Percentiles rank a stretch among this genome's conserved stretches.
Conservation (phyloP, 2,888 invertebrate species). For the Thecophora atra region DNA sequence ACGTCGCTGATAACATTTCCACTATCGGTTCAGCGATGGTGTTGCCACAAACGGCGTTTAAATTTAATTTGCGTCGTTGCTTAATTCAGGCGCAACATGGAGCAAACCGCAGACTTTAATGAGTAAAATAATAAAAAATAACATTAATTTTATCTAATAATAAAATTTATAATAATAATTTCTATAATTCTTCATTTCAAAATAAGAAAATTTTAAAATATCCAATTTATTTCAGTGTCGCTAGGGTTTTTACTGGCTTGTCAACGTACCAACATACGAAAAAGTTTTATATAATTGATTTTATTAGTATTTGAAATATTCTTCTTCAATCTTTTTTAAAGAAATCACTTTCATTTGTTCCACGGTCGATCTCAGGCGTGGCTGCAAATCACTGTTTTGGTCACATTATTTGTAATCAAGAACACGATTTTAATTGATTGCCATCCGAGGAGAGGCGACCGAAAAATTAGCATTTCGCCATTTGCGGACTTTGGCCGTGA, state of each 20-base stretch:
- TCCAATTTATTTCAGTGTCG: no score
- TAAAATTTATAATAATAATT: no score
- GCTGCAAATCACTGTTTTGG: conserved; percentile 4
- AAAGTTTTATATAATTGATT: no score
- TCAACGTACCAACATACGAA: no score
- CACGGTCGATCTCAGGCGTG: not conserved
- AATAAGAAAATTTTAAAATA: no score
- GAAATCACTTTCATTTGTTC: not conserved
- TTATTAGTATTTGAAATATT: no score
- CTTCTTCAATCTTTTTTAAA: no score
- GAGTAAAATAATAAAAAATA: not conserved
- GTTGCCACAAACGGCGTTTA: not conserved
- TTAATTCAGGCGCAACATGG: not conserved
- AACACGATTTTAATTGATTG: conserved; percentile 37
- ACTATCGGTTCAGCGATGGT: not conserved
- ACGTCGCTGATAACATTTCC: conserved; percentile 11
- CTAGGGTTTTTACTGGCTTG: no score
- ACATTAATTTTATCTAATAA: not conserved
- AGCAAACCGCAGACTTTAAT: not conserved
- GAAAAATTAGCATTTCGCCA: conserved; percentile 8
- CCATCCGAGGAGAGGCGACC: not conserved
- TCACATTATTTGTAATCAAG: conserved; percentile 21
- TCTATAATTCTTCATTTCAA: no score
- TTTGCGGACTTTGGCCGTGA: not conserved
- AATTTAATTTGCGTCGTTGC: conserved; percentile 14